These are phyloP conservation scores for Thecophora atra DNA, from an alignment of 2,888 invertebrate genomes.

Conservation along the genomic window DNA sequence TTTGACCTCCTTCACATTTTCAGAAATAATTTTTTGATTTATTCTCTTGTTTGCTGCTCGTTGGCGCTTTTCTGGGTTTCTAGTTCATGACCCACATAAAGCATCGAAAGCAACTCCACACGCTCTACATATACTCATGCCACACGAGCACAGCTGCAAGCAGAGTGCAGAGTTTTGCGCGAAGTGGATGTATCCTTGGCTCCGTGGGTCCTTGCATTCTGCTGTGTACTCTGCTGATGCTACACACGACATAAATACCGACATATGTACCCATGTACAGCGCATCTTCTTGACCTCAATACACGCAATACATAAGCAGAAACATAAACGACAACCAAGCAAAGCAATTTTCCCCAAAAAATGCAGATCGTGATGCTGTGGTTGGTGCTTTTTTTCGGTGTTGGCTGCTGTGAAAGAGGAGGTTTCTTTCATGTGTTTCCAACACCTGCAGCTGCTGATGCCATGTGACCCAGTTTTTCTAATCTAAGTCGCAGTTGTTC, in stretches of 20 bases:
- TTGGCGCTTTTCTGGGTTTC: constrained; percentile 19
- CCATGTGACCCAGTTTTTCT: neutral
- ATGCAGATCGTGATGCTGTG: neutral
- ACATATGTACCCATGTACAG: neutral
- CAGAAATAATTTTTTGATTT: neutral
- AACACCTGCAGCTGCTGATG: neutral
- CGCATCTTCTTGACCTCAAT: neutral
- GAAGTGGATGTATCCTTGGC: neutral
- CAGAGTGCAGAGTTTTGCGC: neutral
- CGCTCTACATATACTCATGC: neutral
- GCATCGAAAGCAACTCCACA: neutral
- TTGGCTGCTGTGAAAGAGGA: no score
- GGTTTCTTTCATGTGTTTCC: no score
- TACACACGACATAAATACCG: no score
- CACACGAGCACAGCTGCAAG: neutral
- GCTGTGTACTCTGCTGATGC: neutral
- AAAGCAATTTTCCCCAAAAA: neutral
- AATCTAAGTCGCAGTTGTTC: no score
- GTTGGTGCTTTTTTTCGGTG: no score
- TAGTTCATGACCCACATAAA: constrained; percentile 29
- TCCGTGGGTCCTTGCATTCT: neutral
- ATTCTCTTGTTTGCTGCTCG: neutral
- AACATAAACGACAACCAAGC: neutral
- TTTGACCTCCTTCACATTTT: no score
- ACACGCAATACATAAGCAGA: neutral